Conservation (phyloP, 2,888 invertebrate genomes). For the Metallyticus violacea region DNA sequence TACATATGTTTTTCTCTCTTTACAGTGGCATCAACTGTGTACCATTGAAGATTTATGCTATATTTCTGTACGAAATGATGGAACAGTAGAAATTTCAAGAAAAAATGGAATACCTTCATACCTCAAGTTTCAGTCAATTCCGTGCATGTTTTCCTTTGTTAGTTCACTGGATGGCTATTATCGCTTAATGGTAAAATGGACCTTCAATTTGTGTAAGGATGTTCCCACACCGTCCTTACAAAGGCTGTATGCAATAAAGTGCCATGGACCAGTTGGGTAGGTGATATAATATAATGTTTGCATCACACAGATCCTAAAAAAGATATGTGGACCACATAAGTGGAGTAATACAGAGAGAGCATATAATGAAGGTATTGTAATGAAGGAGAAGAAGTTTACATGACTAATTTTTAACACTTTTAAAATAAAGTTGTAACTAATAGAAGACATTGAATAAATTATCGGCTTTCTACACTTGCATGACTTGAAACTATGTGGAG, state of each 20-base stretch:
- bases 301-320: no score
- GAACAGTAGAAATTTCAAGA: constrained; percentile 71
- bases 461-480: no score
- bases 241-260: constrained; percentile 68
- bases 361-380: no score
- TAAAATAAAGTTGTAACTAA: no score
- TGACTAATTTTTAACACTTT: no score
- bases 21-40: constrained; percentile 71
- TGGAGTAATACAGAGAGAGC: no score
- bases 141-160: constrained; percentile 72
- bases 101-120: constrained; percentile 75
- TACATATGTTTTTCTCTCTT: constrained; percentile 33
- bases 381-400: no score
- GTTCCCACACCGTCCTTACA: constrained; percentile 76
- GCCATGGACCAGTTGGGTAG: constrained; percentile 89
- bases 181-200: constrained; percentile 83
- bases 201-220: constrained; percentile 82
- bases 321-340: no score
- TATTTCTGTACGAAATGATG: constrained; percentile 66
- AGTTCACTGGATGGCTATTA: constrained; percentile 84
- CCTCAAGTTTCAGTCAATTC: constrained; percentile 65
- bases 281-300: constrained; percentile 38
- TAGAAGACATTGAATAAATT: no score
- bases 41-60: constrained; percentile 81
- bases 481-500: no score